These are phyloP conservation scores for Paragorgia papillata DNA, from an alignment of 92 coral and sea anemone genomes.

Conservation along the genomic window DNA sequence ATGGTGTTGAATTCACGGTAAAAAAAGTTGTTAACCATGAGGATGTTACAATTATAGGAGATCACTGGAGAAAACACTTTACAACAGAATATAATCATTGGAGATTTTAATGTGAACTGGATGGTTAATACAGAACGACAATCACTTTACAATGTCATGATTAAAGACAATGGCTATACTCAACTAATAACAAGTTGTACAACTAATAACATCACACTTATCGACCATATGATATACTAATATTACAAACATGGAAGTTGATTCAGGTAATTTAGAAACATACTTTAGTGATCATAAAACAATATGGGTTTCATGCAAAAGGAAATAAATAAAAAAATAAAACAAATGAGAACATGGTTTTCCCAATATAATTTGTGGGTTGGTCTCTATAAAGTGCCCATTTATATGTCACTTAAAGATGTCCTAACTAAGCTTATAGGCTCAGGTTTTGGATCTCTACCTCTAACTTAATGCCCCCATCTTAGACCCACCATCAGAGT, in stretches of 20 bases:
- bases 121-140: neutral
- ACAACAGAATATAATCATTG: constrained; percentile 2
- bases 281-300: constrained; percentile 1
- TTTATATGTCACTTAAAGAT: too few species aligned
- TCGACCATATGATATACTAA: too few species aligned
- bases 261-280: too few species aligned
- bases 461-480: too few species aligned
- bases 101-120: neutral
- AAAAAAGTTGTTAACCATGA: neutral
- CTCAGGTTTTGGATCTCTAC: too few species aligned
- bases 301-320: constrained; percentile 4
- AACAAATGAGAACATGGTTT: too few species aligned
- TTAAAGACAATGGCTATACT: neutral
- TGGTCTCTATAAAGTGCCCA: too few species aligned
- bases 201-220: too few species aligned
- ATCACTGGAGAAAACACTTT: neutral
- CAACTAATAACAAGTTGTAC: too few species aligned
- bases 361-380: too few species aligned
- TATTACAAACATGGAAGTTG: neutral
- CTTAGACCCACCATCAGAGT: too few species aligned
- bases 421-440: too few species aligned
- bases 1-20: neutral
- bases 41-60: neutral
- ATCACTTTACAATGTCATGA: neutral
- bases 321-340: neutral